Percentiles rank a stretch among this genome's conserved stretches.
Conservation (phyloP, 2,113 vertebrate genomes). For the Aegithalos caudatus region DNA sequence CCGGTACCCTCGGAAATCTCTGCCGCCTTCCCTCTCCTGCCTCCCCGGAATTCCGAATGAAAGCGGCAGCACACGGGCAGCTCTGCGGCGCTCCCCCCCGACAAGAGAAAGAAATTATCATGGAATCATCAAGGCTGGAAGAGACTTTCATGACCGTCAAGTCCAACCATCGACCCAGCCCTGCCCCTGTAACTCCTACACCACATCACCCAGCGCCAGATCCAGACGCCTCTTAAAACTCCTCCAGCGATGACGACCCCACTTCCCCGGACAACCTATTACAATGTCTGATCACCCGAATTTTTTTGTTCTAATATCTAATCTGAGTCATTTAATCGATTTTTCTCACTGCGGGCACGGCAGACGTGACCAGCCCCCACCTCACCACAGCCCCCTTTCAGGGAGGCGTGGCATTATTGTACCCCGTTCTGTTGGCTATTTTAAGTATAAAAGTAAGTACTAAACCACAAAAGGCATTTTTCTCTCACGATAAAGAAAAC, state of each 20-base stretch:
- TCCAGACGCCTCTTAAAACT: accelerated
- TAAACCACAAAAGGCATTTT: neutral
- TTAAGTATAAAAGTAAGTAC: neutral
- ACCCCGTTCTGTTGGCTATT: accelerated
- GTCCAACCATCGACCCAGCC: neutral
- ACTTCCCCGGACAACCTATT: neutral
- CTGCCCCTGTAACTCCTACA: neutral
- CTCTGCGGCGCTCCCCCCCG: neutral
- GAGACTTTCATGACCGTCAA: too few relatives aligned
- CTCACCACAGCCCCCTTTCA: neutral
- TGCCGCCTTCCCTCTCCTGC: neutral
- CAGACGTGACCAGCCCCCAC: too few relatives aligned
- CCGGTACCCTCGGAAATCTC: accelerated
- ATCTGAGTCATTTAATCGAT: too few relatives aligned
- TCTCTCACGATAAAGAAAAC: neutral
- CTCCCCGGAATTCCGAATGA: accelerated
- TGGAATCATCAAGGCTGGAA: neutral
- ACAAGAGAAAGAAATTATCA: accelerated
- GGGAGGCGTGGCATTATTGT: accelerated
- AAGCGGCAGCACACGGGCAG: neutral
- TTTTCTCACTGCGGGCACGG: too few relatives aligned
- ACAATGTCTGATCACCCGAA: neutral
- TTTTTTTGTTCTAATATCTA: too few relatives aligned
- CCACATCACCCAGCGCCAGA: neutral
- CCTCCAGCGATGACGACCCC: neutral